Conservation (phyloP, 2,888 invertebrate genomes). For the Timandra comae region DNA sequence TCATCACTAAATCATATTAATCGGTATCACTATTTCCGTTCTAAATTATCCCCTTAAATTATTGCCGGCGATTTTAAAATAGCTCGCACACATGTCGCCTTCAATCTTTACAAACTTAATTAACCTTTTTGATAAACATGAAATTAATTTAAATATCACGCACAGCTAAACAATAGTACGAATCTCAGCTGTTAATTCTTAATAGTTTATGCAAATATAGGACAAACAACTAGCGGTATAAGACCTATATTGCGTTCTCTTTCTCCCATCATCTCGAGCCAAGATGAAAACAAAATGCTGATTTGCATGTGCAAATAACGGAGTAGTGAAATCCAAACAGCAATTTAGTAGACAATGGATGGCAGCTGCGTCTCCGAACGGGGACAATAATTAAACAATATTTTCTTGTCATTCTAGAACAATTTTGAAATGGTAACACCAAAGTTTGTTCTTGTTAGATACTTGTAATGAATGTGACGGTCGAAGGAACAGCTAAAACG, state of each 20-base stretch:
- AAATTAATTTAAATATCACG: slow-evolving; percentile 34
- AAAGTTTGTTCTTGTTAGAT: slow-evolving; percentile 15
- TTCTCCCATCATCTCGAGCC: slow-evolving; percentile 14
- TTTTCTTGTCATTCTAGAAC: slow-evolving; percentile 48
- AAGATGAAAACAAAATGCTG: slow-evolving; percentile 67
- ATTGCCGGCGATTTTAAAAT: slow-evolving; percentile 6
- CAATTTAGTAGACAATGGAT: slow-evolving; percentile 66
- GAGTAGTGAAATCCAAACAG: slow-evolving; percentile 70
- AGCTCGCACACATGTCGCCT: slow-evolving; percentile 28
- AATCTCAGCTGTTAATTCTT: slow-evolving; percentile 57
- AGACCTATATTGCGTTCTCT: slow-evolving; percentile 29
- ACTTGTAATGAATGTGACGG: not conserved
- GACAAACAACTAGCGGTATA: slow-evolving; percentile 34
- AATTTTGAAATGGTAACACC: slow-evolving; percentile 29
- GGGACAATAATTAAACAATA: slow-evolving; percentile 63
- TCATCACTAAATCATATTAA: slow-evolving; percentile 10
- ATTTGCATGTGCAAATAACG: slow-evolving; percentile 75
- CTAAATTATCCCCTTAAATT: slow-evolving; percentile 13
- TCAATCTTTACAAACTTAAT: slow-evolving; percentile 26
- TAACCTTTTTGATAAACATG: slow-evolving; percentile 24
- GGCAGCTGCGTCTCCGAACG: slow-evolving; percentile 49
- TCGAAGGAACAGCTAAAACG: too few species aligned
- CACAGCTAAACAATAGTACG: too few species aligned
- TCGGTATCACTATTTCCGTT: slow-evolving; percentile 13
- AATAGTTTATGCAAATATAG: slow-evolving; percentile 70